Percentiles rank a stretch among this genome's conserved stretches.
phyloP scores from a whole-genome alignment of 2,888 invertebrate species.

The Melanotus villosus region DNA sequence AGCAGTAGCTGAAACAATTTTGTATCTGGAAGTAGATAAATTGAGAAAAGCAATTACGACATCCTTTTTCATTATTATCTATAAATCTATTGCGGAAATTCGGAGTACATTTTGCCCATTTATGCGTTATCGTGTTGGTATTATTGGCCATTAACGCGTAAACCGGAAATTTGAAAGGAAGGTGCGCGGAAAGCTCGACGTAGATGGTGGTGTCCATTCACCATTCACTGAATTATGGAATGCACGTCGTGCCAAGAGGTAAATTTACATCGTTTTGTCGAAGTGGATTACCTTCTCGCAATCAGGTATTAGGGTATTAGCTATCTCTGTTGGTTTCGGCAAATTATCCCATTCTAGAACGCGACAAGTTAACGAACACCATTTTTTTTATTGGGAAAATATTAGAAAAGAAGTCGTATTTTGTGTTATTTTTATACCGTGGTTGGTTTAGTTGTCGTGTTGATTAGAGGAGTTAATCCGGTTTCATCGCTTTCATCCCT shows the following conservation, averaged over 20 bases:
- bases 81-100: conserved; percentile 39
- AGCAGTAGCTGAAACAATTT: not conserved
- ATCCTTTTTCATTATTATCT: conserved; percentile 43
- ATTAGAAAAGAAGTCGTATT: conserved; percentile 11
- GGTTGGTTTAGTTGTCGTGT: conserved; percentile 37
- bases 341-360: too few species aligned
- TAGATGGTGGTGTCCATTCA: conserved; percentile 12
- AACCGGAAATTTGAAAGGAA: conserved; percentile 64
- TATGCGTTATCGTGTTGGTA: conserved; percentile 56
- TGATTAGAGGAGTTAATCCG: conserved; percentile 46
- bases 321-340: not conserved
- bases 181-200: conserved; percentile 52
- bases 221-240: conserved; percentile 16
- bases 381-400: not conserved
- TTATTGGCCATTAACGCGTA: conserved; percentile 63
- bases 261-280: not conserved
- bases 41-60: conserved; percentile 35
- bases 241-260: not conserved
- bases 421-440: conserved; percentile 36
- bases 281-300: not conserved
- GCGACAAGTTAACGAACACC: not conserved
- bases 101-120: conserved; percentile 46
- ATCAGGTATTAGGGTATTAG: not conserved
- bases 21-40: conserved; percentile 14
- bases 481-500: conserved; percentile 46